Evolutionary conservation across 2,888 invertebrate species (phyloP), one percentile per base, ranked within the genome.

Genomic region (Lomographa bimaculata): DNA sequence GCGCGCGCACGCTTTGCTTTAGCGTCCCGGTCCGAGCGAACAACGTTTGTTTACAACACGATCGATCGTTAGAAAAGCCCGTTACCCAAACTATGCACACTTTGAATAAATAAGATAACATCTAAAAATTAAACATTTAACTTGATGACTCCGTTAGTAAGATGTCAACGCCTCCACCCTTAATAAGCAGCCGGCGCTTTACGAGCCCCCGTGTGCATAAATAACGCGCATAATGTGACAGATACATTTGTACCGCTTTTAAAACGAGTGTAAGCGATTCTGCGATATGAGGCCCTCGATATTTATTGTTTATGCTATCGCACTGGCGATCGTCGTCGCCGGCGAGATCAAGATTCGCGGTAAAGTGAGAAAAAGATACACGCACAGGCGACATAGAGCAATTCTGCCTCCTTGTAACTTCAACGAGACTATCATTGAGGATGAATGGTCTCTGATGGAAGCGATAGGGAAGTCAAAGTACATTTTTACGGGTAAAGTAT

Each of bases 401-500:
- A 71, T 81, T 23, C 64, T 82, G 51, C 87, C 87, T 40, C 78
- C 82, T 12, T 90, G 90, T 60, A 75, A 70, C 60, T 90, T 90
- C 76, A 90, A 90, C 67, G 84, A 85, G 66, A 86, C 86, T 45
- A 78, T 90, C 57, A 83, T 90, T 43, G 81, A 85, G 55, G 86
- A 90, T 60, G 85, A 87, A 71, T 83, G 86, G 81, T 75, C 89
- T 44, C 62, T 90, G 74, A 82, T 87, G 79, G 83, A 81, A 44
- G 86, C 87, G 68, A 89, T 90, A 76, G 76, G 78, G 39, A 79
- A 79, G 57, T 87, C 90, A 2, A 84, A 85, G 66, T 90, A 78
- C 60, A 89, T 90, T 66, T 90, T 90, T 71, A 90, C 90, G 10
- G 90, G 78, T 17, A 90, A 90, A 79, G 89, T 90, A 60, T 60